Percentiles rank a stretch among this genome's conserved stretches.
Conservation (phyloP, 2,888 invertebrate genomes). For the Clanis bilineata region DNA sequence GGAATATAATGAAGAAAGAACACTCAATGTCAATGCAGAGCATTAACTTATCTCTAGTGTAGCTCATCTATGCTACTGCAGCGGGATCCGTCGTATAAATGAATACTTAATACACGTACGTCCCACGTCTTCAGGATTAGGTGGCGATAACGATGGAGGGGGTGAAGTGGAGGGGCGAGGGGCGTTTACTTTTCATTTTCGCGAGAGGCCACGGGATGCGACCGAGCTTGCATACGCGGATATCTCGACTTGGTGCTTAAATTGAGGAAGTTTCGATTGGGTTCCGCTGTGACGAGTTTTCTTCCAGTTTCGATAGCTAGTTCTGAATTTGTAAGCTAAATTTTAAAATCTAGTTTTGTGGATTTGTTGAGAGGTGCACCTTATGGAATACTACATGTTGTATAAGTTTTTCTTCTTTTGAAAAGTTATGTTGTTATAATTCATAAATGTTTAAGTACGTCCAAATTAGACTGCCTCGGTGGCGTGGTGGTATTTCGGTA, state of each 20-base stretch:
- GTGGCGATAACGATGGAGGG: conserved; percentile 48
- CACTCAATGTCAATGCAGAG: background rate
- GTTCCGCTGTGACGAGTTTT: conserved; percentile 19
- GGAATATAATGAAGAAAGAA: background rate
- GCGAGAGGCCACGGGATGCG: conserved; percentile 17
- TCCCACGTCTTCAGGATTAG: conserved; percentile 45
- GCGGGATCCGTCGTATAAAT: conserved; percentile 27
- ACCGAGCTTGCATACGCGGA: conserved; percentile 30
- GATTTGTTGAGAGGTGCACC: background rate
- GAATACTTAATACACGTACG: conserved; percentile 45
- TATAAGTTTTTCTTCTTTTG: background rate
- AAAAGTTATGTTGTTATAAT: too few species aligned
- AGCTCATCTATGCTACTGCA: background rate
- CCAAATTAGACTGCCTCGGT: too few species aligned
- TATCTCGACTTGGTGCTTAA: conserved; percentile 32
- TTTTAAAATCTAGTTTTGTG: conserved; percentile 23
- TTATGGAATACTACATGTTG: background rate
- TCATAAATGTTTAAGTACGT: too few species aligned
- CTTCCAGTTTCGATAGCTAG: conserved; percentile 22
- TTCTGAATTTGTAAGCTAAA: conserved; percentile 20
- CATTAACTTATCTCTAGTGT: background rate
- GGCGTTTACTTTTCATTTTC: conserved; percentile 63
- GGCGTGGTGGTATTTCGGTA: too few species aligned
- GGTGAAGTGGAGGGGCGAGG: conserved; percentile 31
- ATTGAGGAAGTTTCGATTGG: conserved; percentile 42